phyloP scores from a whole-genome alignment of 2,797 vertebrate genomes.

The Chrosomus eos region DNA sequence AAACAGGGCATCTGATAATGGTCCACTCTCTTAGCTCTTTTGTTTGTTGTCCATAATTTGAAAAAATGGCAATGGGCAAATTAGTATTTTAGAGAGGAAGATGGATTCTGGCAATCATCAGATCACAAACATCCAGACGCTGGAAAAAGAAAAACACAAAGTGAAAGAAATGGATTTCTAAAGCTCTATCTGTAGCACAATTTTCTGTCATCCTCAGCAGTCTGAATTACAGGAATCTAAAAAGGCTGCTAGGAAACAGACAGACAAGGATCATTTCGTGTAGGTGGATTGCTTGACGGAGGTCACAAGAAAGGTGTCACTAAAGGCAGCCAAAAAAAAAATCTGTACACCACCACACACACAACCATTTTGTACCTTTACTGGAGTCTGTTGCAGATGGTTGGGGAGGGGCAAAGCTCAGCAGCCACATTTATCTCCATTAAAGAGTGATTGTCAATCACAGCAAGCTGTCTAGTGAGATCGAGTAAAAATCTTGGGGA shows the following conservation, averaged over 20 bases:
- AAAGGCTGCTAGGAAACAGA: conserved; percentile 60
- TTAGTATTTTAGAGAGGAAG: conserved; percentile 40
- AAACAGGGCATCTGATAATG: conserved; percentile 40
- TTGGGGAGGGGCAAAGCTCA: conserved; percentile 68
- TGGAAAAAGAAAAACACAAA: conserved; percentile 61
- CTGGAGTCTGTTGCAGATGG: conserved; percentile 72
- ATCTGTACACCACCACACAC: background rate
- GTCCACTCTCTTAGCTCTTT: conserved; percentile 16
- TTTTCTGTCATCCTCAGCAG: conserved; percentile 50
- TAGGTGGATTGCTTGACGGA: conserved; percentile 74
- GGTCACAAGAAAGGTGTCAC: conserved; percentile 73
- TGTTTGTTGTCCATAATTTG: conserved; percentile 35
- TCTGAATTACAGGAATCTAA: conserved; percentile 72
- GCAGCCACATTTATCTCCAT: conserved; percentile 76
- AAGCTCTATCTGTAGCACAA: conserved; percentile 62
- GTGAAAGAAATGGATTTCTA: conserved; percentile 69
- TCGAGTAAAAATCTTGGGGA: background rate
- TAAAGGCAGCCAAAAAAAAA: conserved; percentile 55
- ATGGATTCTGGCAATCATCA: conserved; percentile 36
- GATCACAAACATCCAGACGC: conserved; percentile 37
- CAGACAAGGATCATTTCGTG: conserved; percentile 70
- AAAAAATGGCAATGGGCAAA: conserved; percentile 33
- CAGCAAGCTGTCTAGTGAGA: conserved; percentile 44
- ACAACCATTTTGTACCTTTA: conserved; percentile 28
- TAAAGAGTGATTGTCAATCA: conserved; percentile 69